Conservation (phyloP, 2,113 vertebrate genomes). For the pig (Sus scrofa) region DNA sequence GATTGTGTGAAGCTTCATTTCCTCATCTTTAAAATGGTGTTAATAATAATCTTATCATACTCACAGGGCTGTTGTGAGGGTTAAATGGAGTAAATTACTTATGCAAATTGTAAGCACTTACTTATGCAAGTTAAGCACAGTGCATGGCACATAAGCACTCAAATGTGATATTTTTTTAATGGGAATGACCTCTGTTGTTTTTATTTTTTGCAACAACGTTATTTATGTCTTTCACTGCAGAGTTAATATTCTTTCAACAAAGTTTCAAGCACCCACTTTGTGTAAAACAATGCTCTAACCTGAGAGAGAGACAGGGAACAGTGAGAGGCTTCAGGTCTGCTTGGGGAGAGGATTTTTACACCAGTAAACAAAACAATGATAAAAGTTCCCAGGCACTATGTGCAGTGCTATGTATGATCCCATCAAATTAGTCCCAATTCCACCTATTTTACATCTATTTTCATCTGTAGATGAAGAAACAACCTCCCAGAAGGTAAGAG, state of each 20-base stretch:
- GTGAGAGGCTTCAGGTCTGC: not conserved
- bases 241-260: not conserved
- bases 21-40: not conserved
- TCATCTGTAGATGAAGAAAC: conserved; percentile 31
- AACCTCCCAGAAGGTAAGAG: not conserved
- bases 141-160: not conserved
- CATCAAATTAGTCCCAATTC: conserved; percentile 13
- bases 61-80: not conserved
- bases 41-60: not conserved
- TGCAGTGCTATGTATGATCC: not conserved
- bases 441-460: not conserved
- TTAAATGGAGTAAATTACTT: not conserved
- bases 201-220: not conserved
- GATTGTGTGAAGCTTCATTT: not conserved
- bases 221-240: not conserved
- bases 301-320: not conserved
- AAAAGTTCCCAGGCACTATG: not conserved
- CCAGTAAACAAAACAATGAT: not conserved
- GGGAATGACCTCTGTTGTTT: not conserved
- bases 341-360: not conserved
- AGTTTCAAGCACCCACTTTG: conserved; percentile 14
- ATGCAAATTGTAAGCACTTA: not conserved
- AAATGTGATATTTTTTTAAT: conserved; percentile 8
- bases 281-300: not conserved
- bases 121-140: not conserved